Evolutionary conservation across 64 coral and sea anemone genomes (phyloP), one percentile per base, ranked within the genome.

Genomic region (Pachyseris speciosa): DNA sequence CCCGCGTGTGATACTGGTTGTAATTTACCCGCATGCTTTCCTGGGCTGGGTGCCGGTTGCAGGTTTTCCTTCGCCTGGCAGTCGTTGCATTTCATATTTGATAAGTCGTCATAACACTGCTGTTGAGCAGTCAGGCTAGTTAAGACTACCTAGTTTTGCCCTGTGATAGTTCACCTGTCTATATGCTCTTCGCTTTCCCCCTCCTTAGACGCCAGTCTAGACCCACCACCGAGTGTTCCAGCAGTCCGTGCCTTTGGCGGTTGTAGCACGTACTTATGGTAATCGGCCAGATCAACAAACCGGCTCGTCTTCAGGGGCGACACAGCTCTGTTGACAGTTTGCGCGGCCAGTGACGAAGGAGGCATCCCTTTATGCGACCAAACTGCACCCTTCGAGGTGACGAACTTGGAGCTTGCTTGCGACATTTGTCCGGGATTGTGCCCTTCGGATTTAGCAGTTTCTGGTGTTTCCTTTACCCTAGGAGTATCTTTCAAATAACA

Each of bases 281-380:
- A 81, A 25, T 81, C 77, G 5, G 77, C 36, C 57, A 81, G 77
- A 81, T 81, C 77, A 61, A 81, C 29, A 53, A 64, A 81, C 77
- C 63, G 48, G 34, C 51, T 40, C 32, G 51, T 41, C 33, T 40
- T 81, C 9, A 81, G 29, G 39, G 77, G 32, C 31, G 53, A 81
- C 34, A 81, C 77, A 13, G 52, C 51, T 40, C 77, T 10, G 33
- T 53, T 60, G 9, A 22, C 4, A 36, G 8, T 41, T 36, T 55
- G 77, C 4, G 52, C 44, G 6, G 74, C 77, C 13, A 81, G 53
- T 63, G 77, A 81, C 1, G 77, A 39, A 1, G 52, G 77, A 15
- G 77, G 55, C 8, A 61, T 81, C 2, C 31, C 32, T 15, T 81
- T 81, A 0, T 17, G 31, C 5, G 77, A 39, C 34, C 51, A 2